These are phyloP conservation scores for Coreius guichenoti DNA, from an alignment of 2,797 vertebrate genomes.

Conservation along the genomic window DNA sequence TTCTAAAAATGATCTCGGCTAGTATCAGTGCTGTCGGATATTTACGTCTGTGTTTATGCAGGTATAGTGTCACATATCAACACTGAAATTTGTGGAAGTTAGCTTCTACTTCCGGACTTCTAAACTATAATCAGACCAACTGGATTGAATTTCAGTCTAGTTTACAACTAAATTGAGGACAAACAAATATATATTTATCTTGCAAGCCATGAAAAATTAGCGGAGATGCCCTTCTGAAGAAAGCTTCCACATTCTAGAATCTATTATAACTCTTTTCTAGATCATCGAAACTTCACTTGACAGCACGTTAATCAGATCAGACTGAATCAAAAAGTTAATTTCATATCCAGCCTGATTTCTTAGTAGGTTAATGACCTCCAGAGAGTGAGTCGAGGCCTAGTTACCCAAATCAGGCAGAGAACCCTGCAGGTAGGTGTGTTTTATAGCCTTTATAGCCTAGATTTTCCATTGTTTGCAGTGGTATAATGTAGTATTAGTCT, in stretches of 20 bases:
- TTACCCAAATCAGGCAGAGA: neutral
- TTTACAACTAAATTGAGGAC: neutral
- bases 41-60: neutral
- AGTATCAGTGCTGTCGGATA: constrained; percentile 11
- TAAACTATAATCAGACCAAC: neutral
- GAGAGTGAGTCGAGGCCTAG: neutral
- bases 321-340: constrained; percentile 23
- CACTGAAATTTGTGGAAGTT: constrained; percentile 8
- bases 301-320: neutral
- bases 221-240: neutral
- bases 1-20: constrained; percentile 36
- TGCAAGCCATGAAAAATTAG: neutral
- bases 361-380: constrained; percentile 36
- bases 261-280: neutral
- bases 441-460: constrained; percentile 19
- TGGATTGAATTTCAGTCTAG: constrained; percentile 10
- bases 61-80: neutral
- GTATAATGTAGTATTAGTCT: constrained; percentile 23
- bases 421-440: neutral
- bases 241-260: neutral
- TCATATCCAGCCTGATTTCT: constrained; percentile 15
- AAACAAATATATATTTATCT: constrained; percentile 16
- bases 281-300: neutral
- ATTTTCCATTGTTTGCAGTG: constrained; percentile 32
- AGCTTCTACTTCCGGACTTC: neutral